Evolutionary conservation across 2,888 invertebrate species (phyloP).

Genomic region (Alloplasta piceator): DNA sequence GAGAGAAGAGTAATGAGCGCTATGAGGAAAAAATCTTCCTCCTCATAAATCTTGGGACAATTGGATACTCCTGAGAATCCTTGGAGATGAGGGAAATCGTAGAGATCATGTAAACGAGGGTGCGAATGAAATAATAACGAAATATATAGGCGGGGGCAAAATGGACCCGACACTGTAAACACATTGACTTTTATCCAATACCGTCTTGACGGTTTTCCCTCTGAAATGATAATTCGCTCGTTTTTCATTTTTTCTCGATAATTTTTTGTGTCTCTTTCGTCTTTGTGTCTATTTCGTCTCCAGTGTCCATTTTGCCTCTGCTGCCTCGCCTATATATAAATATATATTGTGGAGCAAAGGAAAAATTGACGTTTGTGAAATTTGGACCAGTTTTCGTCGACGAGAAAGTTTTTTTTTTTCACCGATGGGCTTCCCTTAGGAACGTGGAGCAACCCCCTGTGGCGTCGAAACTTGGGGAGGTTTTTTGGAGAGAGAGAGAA

Average conservation of each 20-base stretch:
- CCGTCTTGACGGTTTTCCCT: too few relatives aligned
- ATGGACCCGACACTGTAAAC: too few relatives aligned
- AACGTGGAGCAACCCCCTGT: slow-evolving; percentile 44
- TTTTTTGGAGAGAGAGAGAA: neutral
- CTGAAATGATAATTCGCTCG: too few relatives aligned
- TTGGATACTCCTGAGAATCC: slow-evolving; percentile 45
- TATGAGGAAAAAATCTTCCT: slow-evolving; percentile 44
- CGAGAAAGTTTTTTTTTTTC: slow-evolving; percentile 42
- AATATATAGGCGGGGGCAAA: slow-evolving; percentile 6
- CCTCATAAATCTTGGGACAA: slow-evolving; percentile 43
- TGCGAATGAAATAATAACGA: slow-evolving; percentile 11
- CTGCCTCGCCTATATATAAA: too few relatives aligned
- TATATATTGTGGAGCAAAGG: neutral
- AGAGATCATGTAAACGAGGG: slow-evolving; percentile 8
- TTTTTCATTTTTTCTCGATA: too few relatives aligned
- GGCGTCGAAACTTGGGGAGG: neutral
- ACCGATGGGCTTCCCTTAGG: slow-evolving; percentile 22
- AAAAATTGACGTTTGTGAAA: neutral
- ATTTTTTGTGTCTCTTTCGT: too few relatives aligned
- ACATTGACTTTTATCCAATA: too few relatives aligned
- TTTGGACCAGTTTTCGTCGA: slow-evolving; percentile 35
- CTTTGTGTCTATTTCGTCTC: too few relatives aligned
- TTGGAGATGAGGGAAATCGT: neutral
- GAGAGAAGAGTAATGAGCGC: slow-evolving; percentile 25
- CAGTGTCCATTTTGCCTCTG: too few relatives aligned